phyloP scores from a whole-genome alignment of 2,113 vertebrate genomes.

The Thinocorus orbignyianus region DNA sequence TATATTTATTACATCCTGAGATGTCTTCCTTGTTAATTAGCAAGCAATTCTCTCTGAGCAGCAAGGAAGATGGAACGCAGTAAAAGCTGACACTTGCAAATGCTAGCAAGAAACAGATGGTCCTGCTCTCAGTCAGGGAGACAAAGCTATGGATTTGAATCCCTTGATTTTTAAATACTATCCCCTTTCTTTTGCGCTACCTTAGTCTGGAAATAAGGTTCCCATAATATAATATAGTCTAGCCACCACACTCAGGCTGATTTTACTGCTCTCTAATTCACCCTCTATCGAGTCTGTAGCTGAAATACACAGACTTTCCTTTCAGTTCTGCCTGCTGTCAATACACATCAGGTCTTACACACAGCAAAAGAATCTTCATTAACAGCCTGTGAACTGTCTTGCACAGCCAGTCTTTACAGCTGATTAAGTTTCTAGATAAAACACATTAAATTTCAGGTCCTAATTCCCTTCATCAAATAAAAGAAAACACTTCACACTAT shows the following conservation, averaged over 20 bases:
- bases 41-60: neutral
- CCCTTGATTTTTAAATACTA: neutral
- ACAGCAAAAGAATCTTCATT: neutral
- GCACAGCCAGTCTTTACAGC: neutral
- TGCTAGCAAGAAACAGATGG: neutral
- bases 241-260: neutral
- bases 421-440: neutral
- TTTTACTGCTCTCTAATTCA: neutral
- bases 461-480: neutral
- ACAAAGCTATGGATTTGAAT: neutral
- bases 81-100: neutral
- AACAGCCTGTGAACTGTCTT: neutral
- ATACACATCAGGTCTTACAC: neutral
- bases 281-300: neutral
- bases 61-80: neutral
- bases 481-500: neutral
- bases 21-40: neutral
- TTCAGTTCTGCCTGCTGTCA: neutral
- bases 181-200: neutral
- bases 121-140: neutral
- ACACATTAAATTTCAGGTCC: neutral
- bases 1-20: neutral
- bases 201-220: neutral
- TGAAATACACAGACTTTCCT: neutral
- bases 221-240: neutral